Base-by-base conservation (phyloP, 1,140 invertebrate genomes). In the Atta texana region DNA sequence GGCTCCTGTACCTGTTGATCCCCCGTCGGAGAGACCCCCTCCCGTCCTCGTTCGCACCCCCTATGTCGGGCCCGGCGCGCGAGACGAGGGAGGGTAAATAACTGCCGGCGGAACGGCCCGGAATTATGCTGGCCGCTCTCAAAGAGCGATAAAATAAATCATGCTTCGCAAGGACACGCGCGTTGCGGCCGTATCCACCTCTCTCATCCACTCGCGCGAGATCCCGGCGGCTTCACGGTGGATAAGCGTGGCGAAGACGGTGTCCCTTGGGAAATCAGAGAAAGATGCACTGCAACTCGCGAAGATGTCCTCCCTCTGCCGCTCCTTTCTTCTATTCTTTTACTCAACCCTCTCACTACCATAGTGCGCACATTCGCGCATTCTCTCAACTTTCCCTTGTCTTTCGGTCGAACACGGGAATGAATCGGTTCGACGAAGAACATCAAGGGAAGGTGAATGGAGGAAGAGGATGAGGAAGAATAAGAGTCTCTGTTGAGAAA, bases 91-190 rank as follows among this genome's bases (percentile, higher is more conserved):
- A 63, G 69, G 78, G 53, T 89, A 89, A 90, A 90, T 90, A 91
- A 91, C 89, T 81, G 88, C 16, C 44, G 57, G 86, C 12, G 71
- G 86, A 59, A 81, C 55, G n/a, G 68, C 74, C 66, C 75, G 80
- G 59, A 91, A 91, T 91, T 91, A 91, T 91, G 75, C 87, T 64
- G 76, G 85, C 71, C 77, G 77, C 87, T 87, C 87, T 91, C 69
- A 85, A 82, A 91, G 66, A 85, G 85, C 90, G 82, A 91, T 91
- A 89, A 91, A 91, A 91, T 91, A 91, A 91, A 91, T 91, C 90
- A 91, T 91, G 90, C 88, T 81, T 82, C 85, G 85, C 81, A 87
- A 85, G 85, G 90, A 89, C 89, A 89, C 78, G 85, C 71, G 71
- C 76, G 78, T 89, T 91, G 69, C 89, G 78, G 77, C 81, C 49